A percentile compares a stretch with the other conserved stretches of the same genome.
phyloP scores from a whole-genome alignment of 2,797 vertebrate genomes.

The Gouania willdenowi region DNA sequence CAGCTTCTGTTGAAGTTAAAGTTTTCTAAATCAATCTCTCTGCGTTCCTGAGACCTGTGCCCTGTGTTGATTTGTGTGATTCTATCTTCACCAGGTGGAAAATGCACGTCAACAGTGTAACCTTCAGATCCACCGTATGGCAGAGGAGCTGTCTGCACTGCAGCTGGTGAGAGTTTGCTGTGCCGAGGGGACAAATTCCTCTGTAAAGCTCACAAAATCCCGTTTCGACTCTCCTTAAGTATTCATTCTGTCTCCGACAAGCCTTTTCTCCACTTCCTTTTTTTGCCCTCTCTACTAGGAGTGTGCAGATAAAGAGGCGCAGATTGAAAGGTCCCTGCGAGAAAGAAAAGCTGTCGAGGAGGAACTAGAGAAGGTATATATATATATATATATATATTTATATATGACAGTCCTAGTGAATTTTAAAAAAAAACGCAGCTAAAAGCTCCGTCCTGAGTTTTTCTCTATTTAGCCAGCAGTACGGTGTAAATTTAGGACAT shows the following conservation, averaged over 20 bases:
- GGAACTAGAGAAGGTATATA: constrained; percentile 91
- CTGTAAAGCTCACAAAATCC: constrained; percentile 15
- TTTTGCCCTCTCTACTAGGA: constrained; percentile 63
- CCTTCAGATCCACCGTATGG: constrained; percentile 80
- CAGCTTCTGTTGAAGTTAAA: too few relatives aligned
- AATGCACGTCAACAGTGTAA: constrained; percentile 84
- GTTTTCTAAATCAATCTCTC: too few relatives aligned
- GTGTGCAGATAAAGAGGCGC: constrained; percentile 87
- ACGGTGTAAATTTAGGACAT: too few relatives aligned
- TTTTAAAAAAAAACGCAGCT: too few relatives aligned
- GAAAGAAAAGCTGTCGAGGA: constrained; percentile 90
- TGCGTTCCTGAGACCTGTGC: too few relatives aligned
- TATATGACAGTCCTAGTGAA: too few relatives aligned
- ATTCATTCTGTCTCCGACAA: constrained; percentile 3
- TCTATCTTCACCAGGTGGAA: constrained; percentile 77
- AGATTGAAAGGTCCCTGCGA: constrained; percentile 82
- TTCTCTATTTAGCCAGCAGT: too few relatives aligned
- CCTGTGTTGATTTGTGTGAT: constrained; percentile 3
- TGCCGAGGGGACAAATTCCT: constrained; percentile 1
- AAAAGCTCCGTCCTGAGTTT: too few relatives aligned
- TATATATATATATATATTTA: too few relatives aligned
- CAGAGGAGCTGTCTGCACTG: constrained; percentile 84
- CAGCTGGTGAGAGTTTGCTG: constrained; percentile 80
- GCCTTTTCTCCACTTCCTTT: constrained; percentile 2
- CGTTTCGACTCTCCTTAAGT: constrained; percentile 1